Evolutionary conservation across 2,888 invertebrate genomes (phyloP).

Genomic region (Polyommatus icarus): DNA sequence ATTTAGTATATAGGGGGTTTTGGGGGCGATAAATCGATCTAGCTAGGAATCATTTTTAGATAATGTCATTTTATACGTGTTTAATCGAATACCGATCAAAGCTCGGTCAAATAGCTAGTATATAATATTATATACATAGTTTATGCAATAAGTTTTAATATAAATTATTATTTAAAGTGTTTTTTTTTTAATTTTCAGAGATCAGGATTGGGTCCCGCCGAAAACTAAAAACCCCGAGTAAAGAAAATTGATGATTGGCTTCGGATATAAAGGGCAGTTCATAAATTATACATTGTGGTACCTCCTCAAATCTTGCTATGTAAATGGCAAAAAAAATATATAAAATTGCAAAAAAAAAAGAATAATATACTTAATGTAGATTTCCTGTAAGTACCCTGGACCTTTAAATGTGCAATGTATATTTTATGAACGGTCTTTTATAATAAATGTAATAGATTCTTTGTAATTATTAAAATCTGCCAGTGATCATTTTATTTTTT

Average conservation of each 20-base stretch:
- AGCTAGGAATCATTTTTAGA: too few relatives aligned
- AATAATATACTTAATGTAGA: neutral
- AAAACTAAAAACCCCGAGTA: constrained; percentile 16
- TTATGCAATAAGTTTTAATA: too few relatives aligned
- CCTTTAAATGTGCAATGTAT: constrained; percentile 10
- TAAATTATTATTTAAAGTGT: neutral
- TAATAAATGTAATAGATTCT: neutral
- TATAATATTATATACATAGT: too few relatives aligned
- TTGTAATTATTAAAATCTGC: neutral
- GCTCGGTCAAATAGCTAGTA: too few relatives aligned
- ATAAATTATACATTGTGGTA: neutral
- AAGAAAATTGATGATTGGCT: neutral
- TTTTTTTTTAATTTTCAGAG: neutral
- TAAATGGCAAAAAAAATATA: neutral
- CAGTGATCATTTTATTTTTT: neutral
- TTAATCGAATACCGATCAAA: too few relatives aligned
- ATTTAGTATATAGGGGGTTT: too few relatives aligned
- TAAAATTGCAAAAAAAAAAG: neutral
- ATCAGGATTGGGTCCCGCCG: constrained; percentile 20
- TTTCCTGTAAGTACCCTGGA: neutral
- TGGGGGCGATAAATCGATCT: too few relatives aligned
- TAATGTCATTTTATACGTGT: too few relatives aligned
- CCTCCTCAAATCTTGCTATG: neutral
- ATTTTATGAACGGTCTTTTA: neutral
- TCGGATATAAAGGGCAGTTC: neutral